These are phyloP conservation scores for Nymphicus hollandicus DNA, from an alignment of 2,113 vertebrate species.

Conservation along the genomic window DNA sequence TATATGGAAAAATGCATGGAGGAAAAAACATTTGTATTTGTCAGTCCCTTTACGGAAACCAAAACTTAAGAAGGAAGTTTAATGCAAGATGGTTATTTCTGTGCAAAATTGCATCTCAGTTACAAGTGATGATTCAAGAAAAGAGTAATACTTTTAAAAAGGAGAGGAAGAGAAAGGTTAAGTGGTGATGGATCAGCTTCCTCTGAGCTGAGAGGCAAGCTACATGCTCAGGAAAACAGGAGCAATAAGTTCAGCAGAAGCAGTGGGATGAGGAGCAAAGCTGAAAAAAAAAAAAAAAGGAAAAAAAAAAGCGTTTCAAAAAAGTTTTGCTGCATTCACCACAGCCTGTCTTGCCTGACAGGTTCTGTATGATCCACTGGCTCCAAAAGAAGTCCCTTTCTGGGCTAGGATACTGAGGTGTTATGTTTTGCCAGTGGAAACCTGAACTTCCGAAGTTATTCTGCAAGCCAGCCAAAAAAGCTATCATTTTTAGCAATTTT, in stretches of 20 bases:
- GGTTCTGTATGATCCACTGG: background rate
- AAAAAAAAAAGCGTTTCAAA: background rate
- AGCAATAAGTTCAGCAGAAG: background rate
- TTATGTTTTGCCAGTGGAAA: background rate
- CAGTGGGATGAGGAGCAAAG: background rate
- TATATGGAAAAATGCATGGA: background rate
- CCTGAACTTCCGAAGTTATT: background rate
- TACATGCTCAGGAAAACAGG: background rate
- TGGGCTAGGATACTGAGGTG: background rate
- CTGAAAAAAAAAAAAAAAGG: background rate
- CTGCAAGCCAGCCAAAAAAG: background rate
- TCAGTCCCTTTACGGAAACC: background rate
- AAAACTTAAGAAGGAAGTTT: background rate
- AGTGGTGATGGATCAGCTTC: background rate
- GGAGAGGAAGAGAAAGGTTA: background rate
- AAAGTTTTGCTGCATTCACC: background rate
- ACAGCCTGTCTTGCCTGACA: background rate
- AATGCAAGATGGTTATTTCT: background rate
- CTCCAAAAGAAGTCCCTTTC: too few relatives aligned
- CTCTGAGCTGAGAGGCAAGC: background rate
- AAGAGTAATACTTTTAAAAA: background rate
- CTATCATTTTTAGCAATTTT: background rate
- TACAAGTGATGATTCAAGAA: background rate
- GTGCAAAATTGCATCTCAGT: background rate
- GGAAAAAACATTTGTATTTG: background rate